A percentile compares a stretch with the other conserved stretches of the same genome.
These are phyloP conservation scores for Drosophila ironensis DNA, from an alignment of 1,140 invertebrate species.

Conservation along the genomic window DNA sequence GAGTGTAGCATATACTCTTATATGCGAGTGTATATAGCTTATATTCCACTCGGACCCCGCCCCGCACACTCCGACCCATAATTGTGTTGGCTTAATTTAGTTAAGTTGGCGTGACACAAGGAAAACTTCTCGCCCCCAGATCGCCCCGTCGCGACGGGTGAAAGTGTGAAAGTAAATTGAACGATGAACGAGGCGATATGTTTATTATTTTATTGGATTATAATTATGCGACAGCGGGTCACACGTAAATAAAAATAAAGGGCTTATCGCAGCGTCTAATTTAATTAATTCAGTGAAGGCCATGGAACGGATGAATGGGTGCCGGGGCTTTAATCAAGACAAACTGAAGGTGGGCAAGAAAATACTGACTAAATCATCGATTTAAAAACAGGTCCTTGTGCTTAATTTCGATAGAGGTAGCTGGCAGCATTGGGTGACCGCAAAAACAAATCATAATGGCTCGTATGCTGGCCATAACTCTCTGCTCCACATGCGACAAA, in stretches of 20 bases:
- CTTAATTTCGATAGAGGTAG: not conserved
- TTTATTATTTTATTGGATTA: conserved; percentile 79
- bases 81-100: conserved; percentile 71
- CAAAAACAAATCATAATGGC: conserved; percentile 76
- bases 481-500: conserved; percentile 52
- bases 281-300: conserved; percentile 37
- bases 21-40: conserved; percentile 7
- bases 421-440: conserved; percentile 4
- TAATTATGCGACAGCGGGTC: conserved; percentile 51
- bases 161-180: conserved; percentile 75
- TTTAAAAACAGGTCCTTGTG: not conserved
- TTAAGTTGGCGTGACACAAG: conserved; percentile 63
- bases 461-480: conserved; percentile 61
- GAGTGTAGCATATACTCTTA: not conserved
- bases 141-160: conserved; percentile 8
- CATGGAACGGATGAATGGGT: not conserved
- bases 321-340: not conserved
- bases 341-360: not conserved
- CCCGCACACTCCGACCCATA: conserved; percentile 9
- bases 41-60: not conserved
- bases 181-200: conserved; percentile 59
- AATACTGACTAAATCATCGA: not conserved
- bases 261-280: conserved; percentile 20
- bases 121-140: conserved; percentile 41
- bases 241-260: conserved; percentile 14